A percentile compares a stretch with the other conserved stretches of the same genome.
These are phyloP conservation scores for Acrossocheilus fasciatus DNA, from an alignment of 2,797 vertebrate genomes.

Conservation along the genomic window DNA sequence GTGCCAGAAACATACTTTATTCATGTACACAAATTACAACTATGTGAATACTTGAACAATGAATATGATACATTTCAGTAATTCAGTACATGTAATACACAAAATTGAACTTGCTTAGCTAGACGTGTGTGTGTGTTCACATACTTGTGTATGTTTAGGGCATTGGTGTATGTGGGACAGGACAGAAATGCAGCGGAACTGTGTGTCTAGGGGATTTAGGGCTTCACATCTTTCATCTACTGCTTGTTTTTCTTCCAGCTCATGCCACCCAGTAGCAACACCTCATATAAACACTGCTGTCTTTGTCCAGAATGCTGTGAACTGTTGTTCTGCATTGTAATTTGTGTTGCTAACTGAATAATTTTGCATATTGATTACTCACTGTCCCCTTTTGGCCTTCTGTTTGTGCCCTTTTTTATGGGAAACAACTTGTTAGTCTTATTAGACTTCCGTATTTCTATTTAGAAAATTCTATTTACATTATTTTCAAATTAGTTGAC, in stretches of 20 bases:
- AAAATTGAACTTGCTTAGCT: background rate
- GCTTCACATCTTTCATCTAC: constrained; percentile 56
- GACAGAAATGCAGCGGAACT: background rate
- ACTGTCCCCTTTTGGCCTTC: background rate
- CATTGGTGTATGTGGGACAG: constrained; percentile 1
- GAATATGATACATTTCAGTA: background rate
- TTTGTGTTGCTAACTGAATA: constrained; percentile 35
- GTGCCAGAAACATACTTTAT: background rate
- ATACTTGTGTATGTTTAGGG: background rate
- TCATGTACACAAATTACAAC: background rate
- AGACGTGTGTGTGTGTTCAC: background rate
- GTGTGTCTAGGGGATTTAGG: constrained; percentile 21
- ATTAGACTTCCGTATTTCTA: constrained; percentile 37
- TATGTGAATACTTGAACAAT: background rate
- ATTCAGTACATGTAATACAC: background rate
- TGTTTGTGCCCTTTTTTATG: constrained; percentile 1
- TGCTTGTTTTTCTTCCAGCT: constrained; percentile 57
- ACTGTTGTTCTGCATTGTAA: constrained; percentile 46
- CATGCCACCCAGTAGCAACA: constrained; percentile 69
- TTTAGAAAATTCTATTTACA: background rate
- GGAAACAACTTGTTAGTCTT: constrained; percentile 24
- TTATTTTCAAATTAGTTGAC: background rate
- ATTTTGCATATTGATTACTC: constrained; percentile 21
- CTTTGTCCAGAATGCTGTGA: constrained; percentile 61
- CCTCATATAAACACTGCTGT: constrained; percentile 27